These are phyloP conservation scores for Micropoecilia bifurca DNA, from an alignment of 2,797 vertebrate genomes.

Conservation along the genomic window DNA sequence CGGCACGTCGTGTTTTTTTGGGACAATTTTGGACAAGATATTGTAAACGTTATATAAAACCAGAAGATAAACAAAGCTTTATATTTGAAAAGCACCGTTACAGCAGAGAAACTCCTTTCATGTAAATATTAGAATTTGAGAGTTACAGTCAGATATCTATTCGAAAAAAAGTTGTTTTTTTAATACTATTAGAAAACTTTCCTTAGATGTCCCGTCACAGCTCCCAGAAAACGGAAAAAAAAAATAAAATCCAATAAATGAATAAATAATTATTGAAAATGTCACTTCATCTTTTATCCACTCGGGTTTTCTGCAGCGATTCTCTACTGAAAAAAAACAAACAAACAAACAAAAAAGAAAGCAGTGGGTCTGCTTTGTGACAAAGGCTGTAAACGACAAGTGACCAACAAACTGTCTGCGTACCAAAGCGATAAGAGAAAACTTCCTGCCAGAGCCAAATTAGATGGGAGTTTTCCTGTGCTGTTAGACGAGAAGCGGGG, in stretches of 20 bases:
- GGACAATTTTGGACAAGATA: neutral
- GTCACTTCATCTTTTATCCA: neutral
- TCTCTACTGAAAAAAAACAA: neutral
- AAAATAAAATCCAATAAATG: neutral
- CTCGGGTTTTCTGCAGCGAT: neutral
- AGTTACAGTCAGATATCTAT: neutral
- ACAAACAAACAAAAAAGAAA: neutral
- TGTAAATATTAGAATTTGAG: neutral
- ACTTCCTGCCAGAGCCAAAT: conserved; percentile 71
- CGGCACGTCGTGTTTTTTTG: neutral
- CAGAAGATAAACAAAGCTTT: neutral
- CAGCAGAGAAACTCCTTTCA: too few relatives aligned
- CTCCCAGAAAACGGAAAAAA: neutral
- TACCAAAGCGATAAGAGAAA: conserved; percentile 77
- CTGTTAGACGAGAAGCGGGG: conserved; percentile 7
- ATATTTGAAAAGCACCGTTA: neutral
- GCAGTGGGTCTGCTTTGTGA: conserved; percentile 9
- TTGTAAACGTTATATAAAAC: neutral
- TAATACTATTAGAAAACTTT: neutral
- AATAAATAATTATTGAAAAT: neutral
- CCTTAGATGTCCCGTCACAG: neutral
- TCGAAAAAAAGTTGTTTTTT: neutral
- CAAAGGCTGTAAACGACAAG: conserved; percentile 50
- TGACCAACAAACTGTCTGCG: conserved; percentile 74
- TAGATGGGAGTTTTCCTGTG: conserved; percentile 64